These are phyloP conservation scores for Anthophora plumipes DNA, from an alignment of 2,888 invertebrate species.

Conservation along the genomic window DNA sequence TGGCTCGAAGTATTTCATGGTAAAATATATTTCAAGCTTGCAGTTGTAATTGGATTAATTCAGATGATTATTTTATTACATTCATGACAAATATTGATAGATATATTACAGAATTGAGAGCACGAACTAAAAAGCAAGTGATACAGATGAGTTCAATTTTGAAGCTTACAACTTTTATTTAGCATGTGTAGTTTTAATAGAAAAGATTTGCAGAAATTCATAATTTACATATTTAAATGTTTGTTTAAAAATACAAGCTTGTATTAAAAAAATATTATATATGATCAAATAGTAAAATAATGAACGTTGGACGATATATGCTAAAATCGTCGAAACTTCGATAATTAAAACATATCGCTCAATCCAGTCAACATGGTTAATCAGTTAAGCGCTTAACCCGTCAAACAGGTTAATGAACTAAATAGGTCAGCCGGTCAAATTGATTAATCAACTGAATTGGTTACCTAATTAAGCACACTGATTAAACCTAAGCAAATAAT, in stretches of 20 bases:
- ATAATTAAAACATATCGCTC: conserved; percentile 29
- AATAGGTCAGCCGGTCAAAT: conserved; percentile 53
- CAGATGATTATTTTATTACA: no score
- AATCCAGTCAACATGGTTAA: conserved; percentile 26
- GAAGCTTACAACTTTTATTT: no score
- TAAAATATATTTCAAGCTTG: no score
- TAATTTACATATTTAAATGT: neutral
- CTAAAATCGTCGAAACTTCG: neutral
- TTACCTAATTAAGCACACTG: conserved; percentile 53
- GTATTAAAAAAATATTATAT: neutral
- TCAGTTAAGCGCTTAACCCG: conserved; percentile 44
- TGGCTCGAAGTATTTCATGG: no score
- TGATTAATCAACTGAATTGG: conserved; percentile 57
- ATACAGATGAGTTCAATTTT: no score
- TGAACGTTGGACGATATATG: neutral
- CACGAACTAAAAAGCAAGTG: no score
- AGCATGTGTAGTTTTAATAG: no score
- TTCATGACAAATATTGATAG: no score
- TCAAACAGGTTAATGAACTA: conserved; percentile 54
- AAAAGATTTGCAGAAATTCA: no score
- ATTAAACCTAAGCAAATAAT: conserved; percentile 45
- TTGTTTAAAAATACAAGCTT: neutral
- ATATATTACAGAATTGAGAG: no score
- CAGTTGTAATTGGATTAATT: no score
- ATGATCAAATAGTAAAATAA: neutral